Base-by-base conservation (phyloP, 2,888 invertebrate species). In the Agrenia bidenticulata region DNA sequence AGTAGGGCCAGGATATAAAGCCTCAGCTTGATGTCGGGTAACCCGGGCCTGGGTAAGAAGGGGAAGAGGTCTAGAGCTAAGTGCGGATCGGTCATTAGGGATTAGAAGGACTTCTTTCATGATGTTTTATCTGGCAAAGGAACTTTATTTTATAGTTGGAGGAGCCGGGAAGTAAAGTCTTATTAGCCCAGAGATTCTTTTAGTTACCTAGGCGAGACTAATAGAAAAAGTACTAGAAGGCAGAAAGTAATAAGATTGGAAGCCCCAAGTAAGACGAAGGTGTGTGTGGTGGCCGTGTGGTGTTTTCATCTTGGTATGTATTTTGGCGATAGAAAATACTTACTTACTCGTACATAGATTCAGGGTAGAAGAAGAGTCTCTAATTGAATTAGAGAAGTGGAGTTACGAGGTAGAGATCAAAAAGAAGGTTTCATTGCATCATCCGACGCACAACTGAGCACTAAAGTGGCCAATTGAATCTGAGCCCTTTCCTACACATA, bases 341-440 rank as follows among this genome's bases (percentile, higher is more conserved):
- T 11, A 32, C 4, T 11, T 32, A 11, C 32, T 11, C 32, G 64
- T 32, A 45, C 53, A 51, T 49, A 41, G 54, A 64, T 37, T 58
- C 54, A 37, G 54, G 54, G 60, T 57, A 41, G 61, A 27, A 49
- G 32, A 49, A 57, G 66, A 67, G 64, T 51, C 57, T 70, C 67
- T 70, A 74, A 74, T 74, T 74, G 71, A 74, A 74, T 74, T 74
- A 74, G 71, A 74, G 69, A 73, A 72, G 73, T 74, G 69, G 70
- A 72, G 72, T 69, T 69, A 71, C 69, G 71, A 69, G 65, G 67
- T 66, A 72, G 71, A 72, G 70, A 70, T 70, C 70, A 72, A 74
- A 74, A 72, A 72, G 71, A 71, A 68, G 72, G 70, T 72, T 74
- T 72, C 72, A 74, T 72, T 72, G 72, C 73, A 72, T 71, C 70